Conservation (phyloP, 2,113 vertebrate genomes). For the Athene noctua region DNA sequence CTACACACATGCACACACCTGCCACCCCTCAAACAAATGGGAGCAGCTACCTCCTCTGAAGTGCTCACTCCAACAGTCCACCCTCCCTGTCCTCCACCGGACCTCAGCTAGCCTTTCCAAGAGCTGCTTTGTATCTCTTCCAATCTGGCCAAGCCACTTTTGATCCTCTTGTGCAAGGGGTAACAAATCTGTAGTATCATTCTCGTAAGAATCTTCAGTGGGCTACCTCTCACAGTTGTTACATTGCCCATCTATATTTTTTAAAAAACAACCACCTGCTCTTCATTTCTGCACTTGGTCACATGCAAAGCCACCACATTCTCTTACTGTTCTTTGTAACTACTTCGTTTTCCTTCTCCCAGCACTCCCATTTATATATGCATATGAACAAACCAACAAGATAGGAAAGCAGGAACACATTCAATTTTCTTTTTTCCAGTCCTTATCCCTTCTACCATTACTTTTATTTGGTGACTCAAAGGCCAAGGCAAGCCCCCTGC, state of each 20-base stretch:
- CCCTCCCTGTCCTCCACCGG: conserved; percentile 3
- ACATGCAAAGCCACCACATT: not conserved
- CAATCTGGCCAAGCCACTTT: conserved; percentile 16
- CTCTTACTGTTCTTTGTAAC: not conserved
- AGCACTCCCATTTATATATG: not conserved
- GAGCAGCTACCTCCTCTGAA: conserved; percentile 23
- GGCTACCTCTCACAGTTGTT: not conserved
- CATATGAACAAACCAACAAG: not conserved
- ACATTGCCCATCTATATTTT: no score
- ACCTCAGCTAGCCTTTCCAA: conserved; percentile 58
- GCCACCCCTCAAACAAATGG: no score
- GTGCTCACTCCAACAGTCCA: conserved; percentile 66
- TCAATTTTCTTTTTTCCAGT: not conserved
- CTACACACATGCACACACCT: no score
- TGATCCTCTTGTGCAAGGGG: conserved; percentile 52
- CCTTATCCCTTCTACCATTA: not conserved
- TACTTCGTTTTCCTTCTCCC: not conserved
- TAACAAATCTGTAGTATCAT: not conserved
- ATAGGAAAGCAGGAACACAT: not conserved
- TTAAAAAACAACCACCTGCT: not conserved
- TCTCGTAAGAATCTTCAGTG: not conserved
- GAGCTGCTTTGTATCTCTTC: conserved; percentile 46
- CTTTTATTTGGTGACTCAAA: not conserved
- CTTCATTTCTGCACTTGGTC: not conserved
- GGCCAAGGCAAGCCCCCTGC: not conserved